phyloP scores from a whole-genome alignment of 2,797 vertebrate species.

The Sebastes oblongus region DNA sequence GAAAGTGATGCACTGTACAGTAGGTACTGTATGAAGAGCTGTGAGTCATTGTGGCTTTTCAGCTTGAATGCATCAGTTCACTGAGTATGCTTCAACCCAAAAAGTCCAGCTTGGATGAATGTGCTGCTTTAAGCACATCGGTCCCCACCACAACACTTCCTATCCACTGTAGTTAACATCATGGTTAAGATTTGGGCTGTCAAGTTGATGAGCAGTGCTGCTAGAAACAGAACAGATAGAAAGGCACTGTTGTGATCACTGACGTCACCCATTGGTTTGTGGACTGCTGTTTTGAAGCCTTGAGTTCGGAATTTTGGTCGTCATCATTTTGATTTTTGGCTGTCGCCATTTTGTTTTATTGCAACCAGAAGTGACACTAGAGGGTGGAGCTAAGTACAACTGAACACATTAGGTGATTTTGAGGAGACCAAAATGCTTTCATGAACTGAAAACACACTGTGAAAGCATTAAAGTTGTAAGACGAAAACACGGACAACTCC shows the following conservation, averaged over 20 bases:
- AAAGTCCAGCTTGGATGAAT: slow-evolving; percentile 29
- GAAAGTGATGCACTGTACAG: background rate
- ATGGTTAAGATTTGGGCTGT: slow-evolving; percentile 11
- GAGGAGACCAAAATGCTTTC: too few species aligned
- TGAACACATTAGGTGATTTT: rapidly evolving
- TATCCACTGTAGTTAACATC: slow-evolving; percentile 10
- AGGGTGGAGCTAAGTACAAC: too few species aligned
- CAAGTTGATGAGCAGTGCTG: background rate
- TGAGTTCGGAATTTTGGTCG: too few species aligned
- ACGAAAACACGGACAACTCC: too few species aligned
- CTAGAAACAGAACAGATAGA: slow-evolving; percentile 10
- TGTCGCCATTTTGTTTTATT: rapidly evolving
- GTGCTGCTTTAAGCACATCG: slow-evolving; percentile 28
- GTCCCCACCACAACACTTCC: slow-evolving; percentile 18
- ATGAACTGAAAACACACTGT: too few species aligned
- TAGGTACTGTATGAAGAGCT: slow-evolving; percentile 2
- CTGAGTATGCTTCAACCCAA: slow-evolving; percentile 20
- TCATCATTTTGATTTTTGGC: too few species aligned
- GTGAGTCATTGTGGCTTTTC: slow-evolving; percentile 58
- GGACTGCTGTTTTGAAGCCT: too few species aligned
- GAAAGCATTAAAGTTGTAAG: too few species aligned
- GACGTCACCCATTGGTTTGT: too few species aligned
- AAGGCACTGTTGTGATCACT: background rate
- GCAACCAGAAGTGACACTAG: too few species aligned
- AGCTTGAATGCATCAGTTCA: slow-evolving; percentile 34